phyloP scores from a whole-genome alignment of 2,797 vertebrate genomes.

The Taeniopygia guttata region DNA sequence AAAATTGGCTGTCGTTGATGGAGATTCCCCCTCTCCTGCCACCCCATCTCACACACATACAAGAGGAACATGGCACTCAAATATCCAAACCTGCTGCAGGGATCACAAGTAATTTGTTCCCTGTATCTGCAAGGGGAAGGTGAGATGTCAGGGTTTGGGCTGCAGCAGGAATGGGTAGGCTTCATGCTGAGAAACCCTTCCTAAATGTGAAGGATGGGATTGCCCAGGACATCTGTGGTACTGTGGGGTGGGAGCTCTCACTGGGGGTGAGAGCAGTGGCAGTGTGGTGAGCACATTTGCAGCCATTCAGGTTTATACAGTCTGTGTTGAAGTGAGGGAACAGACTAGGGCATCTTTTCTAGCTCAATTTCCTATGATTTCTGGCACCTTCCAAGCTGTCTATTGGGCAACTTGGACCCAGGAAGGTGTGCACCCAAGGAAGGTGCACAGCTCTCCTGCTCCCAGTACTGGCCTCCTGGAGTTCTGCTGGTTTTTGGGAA shows the following conservation, averaged over 20 bases:
- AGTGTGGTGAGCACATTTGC: background rate
- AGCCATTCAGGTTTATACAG: background rate
- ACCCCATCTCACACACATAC: accelerated
- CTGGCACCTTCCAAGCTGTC: background rate
- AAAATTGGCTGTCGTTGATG: background rate
- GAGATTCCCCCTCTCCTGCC: background rate
- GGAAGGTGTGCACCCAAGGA: too few species aligned
- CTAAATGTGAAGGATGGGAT: background rate
- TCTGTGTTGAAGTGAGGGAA: background rate
- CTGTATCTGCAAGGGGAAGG: background rate
- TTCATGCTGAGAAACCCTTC: background rate
- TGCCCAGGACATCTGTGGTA: background rate
- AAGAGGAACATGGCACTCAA: background rate
- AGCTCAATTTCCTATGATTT: background rate
- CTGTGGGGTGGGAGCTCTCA: background rate
- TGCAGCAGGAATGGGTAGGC: background rate
- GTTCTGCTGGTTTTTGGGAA: background rate
- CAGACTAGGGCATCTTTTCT: background rate
- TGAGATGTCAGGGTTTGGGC: background rate
- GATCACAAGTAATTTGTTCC: background rate
- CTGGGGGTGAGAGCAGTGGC: too few species aligned
- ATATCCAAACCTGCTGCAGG: background rate
- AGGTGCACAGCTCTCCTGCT: background rate
- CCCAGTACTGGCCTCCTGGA: background rate
- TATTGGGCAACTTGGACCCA: background rate